Evolutionary conservation across 2,113 vertebrate species (phyloP).

Genomic region (Pterocles burchelli): DNA sequence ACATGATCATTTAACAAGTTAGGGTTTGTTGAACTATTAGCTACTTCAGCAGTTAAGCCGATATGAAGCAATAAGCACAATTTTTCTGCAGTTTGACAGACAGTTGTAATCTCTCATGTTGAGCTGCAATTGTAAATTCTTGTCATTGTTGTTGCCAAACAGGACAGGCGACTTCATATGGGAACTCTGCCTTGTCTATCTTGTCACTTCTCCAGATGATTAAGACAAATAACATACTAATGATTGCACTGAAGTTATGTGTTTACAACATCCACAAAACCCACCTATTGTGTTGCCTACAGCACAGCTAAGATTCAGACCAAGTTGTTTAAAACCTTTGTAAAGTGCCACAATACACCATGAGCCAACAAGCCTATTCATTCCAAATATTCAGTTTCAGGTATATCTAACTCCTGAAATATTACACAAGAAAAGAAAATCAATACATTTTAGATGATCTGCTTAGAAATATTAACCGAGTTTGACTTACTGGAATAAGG

Average conservation of each 20-base stretch:
- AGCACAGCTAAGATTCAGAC: background rate
- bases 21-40: background rate
- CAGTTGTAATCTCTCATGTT: background rate
- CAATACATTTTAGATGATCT: background rate
- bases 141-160: background rate
- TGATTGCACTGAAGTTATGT: background rate
- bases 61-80: background rate
- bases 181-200: background rate
- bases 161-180: background rate
- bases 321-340: background rate
- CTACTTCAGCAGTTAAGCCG: background rate
- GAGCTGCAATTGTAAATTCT: background rate
- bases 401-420: background rate
- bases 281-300: background rate
- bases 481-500: background rate
- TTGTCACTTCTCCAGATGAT: background rate
- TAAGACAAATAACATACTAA: background rate
- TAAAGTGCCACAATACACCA: background rate
- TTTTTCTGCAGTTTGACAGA: background rate
- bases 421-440: background rate
- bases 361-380: background rate
- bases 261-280: background rate
- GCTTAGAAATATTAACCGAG: background rate
- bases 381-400: background rate
- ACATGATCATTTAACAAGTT: background rate